Evolutionary conservation across 2,888 invertebrate species (phyloP).

Genomic region (Tenodera sinensis): DNA sequence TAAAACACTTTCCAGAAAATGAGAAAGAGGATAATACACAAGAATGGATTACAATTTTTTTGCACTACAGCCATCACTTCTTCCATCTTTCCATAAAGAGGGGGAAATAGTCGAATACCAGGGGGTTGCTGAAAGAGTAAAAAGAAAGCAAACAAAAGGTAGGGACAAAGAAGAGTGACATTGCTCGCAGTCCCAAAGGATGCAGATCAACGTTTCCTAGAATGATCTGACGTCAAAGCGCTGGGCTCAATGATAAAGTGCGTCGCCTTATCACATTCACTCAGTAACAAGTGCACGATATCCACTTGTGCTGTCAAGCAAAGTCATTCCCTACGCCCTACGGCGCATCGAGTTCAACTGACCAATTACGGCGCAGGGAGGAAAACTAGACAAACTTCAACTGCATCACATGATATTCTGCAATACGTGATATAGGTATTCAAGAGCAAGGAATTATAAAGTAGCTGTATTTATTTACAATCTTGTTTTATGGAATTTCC

Average conservation of each 20-base stretch:
- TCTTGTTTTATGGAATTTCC: too few relatives aligned
- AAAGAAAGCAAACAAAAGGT: background rate
- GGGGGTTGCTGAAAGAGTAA: background rate
- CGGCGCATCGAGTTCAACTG: too few relatives aligned
- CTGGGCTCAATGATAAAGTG: background rate
- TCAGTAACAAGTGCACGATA: background rate
- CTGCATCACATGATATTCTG: background rate
- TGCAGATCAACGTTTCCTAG: background rate
- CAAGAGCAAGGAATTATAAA: too few relatives aligned
- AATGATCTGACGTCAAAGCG: background rate
- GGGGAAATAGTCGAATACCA: too few relatives aligned
- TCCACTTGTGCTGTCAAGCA: background rate
- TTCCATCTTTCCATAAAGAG: too few relatives aligned
- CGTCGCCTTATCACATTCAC: background rate
- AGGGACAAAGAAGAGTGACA: background rate
- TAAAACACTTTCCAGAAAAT: too few relatives aligned
- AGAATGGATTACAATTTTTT: too few relatives aligned
- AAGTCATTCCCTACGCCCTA: background rate
- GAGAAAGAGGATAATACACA: too few relatives aligned
- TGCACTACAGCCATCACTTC: too few relatives aligned
- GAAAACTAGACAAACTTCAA: background rate
- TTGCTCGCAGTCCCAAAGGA: background rate
- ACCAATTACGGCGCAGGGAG: background rate
- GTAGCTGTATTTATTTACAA: too few relatives aligned
- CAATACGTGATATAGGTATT: background rate